These are phyloP conservation scores for Apaloderma vittatum DNA, from an alignment of 2,113 vertebrate genomes.

Conservation along the genomic window DNA sequence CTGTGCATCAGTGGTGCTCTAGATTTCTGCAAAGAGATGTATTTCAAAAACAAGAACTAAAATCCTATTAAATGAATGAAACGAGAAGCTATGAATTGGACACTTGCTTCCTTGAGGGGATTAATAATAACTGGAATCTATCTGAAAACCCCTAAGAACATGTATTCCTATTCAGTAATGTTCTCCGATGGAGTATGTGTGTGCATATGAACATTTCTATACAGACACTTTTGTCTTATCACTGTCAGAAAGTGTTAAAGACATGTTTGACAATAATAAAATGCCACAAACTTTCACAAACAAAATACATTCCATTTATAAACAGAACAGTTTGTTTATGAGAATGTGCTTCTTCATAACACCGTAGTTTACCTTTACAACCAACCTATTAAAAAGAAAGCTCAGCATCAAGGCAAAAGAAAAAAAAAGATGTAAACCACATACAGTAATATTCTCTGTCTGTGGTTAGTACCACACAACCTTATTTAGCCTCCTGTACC, in stretches of 20 bases:
- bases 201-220: rapidly evolving
- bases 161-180: not conserved
- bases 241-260: not conserved
- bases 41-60: not conserved
- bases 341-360: not conserved
- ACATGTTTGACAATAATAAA: not conserved
- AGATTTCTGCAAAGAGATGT: not conserved
- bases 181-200: not conserved
- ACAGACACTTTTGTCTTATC: not conserved
- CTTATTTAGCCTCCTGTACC: not conserved
- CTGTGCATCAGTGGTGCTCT: not conserved
- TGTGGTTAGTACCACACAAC: not conserved
- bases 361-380: not conserved
- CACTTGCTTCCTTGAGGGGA: not conserved
- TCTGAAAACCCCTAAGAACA: not conserved
- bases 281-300: not conserved
- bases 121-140: not conserved
- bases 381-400: not conserved
- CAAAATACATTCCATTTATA: not conserved
- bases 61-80: not conserved
- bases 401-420: not conserved
- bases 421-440: not conserved
- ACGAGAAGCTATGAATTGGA: not conserved
- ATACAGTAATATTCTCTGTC: not conserved
- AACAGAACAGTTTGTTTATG: not conserved